These are phyloP conservation scores for Rhimphoctona megacephalus DNA, from an alignment of 2,888 invertebrate species.

Conservation along the genomic window DNA sequence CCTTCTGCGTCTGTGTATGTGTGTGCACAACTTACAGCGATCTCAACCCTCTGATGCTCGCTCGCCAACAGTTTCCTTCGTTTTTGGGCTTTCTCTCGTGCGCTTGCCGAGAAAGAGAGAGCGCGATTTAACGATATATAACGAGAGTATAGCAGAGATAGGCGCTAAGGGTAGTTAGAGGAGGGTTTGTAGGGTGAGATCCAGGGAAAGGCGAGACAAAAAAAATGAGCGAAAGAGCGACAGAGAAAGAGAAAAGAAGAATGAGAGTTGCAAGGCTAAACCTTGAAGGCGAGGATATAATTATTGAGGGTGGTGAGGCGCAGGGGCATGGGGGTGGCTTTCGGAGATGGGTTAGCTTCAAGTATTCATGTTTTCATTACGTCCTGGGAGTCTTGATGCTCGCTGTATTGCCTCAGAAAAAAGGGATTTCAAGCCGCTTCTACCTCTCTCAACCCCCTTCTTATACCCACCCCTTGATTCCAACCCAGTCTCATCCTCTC, in stretches of 20 bases:
- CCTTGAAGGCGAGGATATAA: constrained; percentile 84
- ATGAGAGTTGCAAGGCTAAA: constrained; percentile 63
- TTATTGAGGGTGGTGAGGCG: constrained; percentile 81
- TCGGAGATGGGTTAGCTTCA: constrained; percentile 77
- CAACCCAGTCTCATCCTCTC: constrained; percentile 53
- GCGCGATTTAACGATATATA: constrained; percentile 47
- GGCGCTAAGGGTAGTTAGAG: constrained; percentile 41
- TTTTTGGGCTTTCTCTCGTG: constrained; percentile 42
- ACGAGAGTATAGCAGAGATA: constrained; percentile 41
- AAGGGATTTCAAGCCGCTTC: constrained; percentile 73
- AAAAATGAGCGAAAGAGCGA: constrained; percentile 28
- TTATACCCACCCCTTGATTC: constrained; percentile 54
- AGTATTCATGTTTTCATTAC: constrained; percentile 85
- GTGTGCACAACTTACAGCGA: constrained; percentile 31
- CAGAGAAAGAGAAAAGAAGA: constrained; percentile 21
- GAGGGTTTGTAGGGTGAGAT: constrained; percentile 32
- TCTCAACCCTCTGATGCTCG: constrained; percentile 60
- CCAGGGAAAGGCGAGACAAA: constrained; percentile 38
- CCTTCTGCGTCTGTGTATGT: constrained; percentile 9
- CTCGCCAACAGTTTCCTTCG: constrained; percentile 63
- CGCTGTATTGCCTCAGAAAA: constrained; percentile 70
- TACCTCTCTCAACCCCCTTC: constrained; percentile 45
- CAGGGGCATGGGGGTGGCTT: constrained; percentile 69
- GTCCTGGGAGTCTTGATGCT: constrained; percentile 69
- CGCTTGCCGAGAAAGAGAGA: constrained; percentile 73